Base-by-base conservation (phyloP, 2,797 vertebrate genomes). In the Crocodylus rhombifer region DNA sequence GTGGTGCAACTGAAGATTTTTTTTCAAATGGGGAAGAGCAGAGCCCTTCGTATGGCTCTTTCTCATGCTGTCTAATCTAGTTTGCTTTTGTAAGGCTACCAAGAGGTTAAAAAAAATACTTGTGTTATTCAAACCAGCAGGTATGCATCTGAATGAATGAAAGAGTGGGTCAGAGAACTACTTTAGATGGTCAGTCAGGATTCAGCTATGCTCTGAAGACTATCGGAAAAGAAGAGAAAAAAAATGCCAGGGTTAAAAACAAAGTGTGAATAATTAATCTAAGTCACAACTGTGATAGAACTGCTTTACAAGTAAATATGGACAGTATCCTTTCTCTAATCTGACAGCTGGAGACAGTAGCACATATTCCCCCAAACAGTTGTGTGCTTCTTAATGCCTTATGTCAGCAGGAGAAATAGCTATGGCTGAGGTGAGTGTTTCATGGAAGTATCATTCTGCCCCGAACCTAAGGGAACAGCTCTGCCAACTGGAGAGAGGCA, bases 401-500 rank as follows among this genome's bases (percentile, higher is more conserved):
- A 78, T 80, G 82, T 94, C 10, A 5, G 18, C 2, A 5, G 5
- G 57, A 42, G 51, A 85, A 90, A 77, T 2, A 71, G 14, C 56
- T 74, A 2, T 4, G 16, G 14, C 10, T 79, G 61, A 90, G 81
- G 60, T 17, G 30, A 80, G 15, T 25, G 8, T 33, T 80, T 7
- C 18, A 1, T 42, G 26, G 74, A 67, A 74, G 14, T 87, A 25
- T 67, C 21, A 20, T 71, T 92, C 57, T 75, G 23, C 36, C 21
- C 60, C 30, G 87, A 86, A 86, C 1, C 30, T 90, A 28, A 60
- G 81, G 25, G 55, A 75, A 77, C 18, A 7, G 74, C 77, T 77
- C 28, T 26, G 77, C 13, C 42, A 69, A 14, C 10, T 63, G 69
- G 11, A 16, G 10, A 56, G 3, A 25, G 0, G 0, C 28, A 7